Evolutionary conservation across 1,140 invertebrate species (phyloP), one percentile per base, ranked within the genome.

Genomic region (Orius insidiosus): DNA sequence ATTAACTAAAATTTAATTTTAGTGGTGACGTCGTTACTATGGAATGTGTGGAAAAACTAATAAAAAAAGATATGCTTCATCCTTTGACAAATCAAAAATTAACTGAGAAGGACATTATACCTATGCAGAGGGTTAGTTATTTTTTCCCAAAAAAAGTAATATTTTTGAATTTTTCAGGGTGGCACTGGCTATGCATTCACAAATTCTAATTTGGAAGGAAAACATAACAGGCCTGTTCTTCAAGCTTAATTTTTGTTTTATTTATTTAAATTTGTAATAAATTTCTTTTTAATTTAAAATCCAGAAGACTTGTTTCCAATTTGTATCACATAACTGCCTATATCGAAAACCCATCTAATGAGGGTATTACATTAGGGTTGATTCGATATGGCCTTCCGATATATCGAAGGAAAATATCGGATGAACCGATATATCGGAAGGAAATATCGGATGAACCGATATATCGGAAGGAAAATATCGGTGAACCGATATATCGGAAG

Each of bases 31-130:
- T 99, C 13, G 80, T 98, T 0, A 98, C 93, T 8, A 71, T 90
- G 72, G 90, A 96, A 60, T 97, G 92, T 68, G 76, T 95, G 5
- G 90, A 97, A 55, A 95, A 95, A 59, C 69, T 98, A 3, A 90
- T 98, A 38, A 89, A 86, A 57, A 94, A 93, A 59, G 94, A 98
- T 60, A 93, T 89, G 93, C 69, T 89, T 3, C 92, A 98, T 70
- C 95, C 95, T 0, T 70, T 95, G 0, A 93, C 85, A 48, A 78
- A 77, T 48, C 74, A 84, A 53, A 85, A 80, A 61, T 59, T 98
- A n/a, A 79, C 71, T 47, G 87, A 97, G 53, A 80, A 79, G 55
- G 95, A 99, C 61, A 90, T 98, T 11, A 95, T 97, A 60, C 70
- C 70, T 31, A 59, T 97, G 52, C 84, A 96, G 62, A 75, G 90